Percentiles rank a stretch among this genome's conserved stretches.
phyloP scores from a whole-genome alignment of 2,113 vertebrate species.

The Rattus rattus region DNA sequence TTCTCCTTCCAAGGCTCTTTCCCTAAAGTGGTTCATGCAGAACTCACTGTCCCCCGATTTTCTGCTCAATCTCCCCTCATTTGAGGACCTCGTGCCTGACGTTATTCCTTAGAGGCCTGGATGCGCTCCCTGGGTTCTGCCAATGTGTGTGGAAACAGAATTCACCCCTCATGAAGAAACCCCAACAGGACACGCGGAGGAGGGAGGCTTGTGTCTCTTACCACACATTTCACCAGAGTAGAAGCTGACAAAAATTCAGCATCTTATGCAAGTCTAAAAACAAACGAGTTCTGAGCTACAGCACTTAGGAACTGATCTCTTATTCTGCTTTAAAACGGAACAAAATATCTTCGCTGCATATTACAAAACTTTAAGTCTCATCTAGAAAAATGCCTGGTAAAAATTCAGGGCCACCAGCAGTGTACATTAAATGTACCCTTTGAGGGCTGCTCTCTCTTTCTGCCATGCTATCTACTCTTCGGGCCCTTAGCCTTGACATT shows the following conservation, averaged over 20 bases:
- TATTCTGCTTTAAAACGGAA: neutral
- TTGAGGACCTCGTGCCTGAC: conserved; percentile 37
- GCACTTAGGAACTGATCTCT: neutral
- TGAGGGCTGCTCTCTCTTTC: neutral
- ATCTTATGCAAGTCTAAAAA: neutral
- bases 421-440: neutral
- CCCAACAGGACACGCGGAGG: neutral
- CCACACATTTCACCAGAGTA: neutral
- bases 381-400: neutral
- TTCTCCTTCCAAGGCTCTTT: conserved; percentile 7
- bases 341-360: neutral
- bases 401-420: neutral
- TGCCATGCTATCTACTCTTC: neutral
- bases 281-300: neutral
- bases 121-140: conserved; percentile 24
- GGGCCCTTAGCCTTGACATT: neutral
- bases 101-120: neutral
- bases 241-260: conserved; percentile 4
- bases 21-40: conserved; percentile 17
- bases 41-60: neutral
- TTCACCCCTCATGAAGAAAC: conserved; percentile 45
- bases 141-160: neutral
- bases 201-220: neutral
- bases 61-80: neutral
- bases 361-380: neutral